phyloP scores from a whole-genome alignment of 2,797 vertebrate species.

The Tokudaia muenninki region DNA sequence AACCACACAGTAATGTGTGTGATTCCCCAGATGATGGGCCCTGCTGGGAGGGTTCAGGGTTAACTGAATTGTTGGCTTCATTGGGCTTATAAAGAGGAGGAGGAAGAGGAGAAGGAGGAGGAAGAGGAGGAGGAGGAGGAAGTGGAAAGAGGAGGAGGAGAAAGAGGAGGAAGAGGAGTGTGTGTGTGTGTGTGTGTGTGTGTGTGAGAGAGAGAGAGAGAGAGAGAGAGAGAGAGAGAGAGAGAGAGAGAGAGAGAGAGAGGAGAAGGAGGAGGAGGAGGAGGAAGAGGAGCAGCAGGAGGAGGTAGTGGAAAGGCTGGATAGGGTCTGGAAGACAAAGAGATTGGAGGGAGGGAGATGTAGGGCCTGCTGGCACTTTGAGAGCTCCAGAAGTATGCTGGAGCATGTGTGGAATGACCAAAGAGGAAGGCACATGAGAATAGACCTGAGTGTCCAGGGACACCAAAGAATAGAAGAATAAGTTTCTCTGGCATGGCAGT shows the following conservation, averaged over 20 bases:
- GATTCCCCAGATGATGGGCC: not conserved
- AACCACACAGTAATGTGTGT: conserved; percentile 18
- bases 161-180: too few relatives aligned
- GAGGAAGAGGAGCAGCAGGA: not conserved
- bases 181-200: not conserved
- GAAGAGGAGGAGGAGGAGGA: too few relatives aligned
- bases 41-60: not conserved
- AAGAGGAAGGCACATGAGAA: not conserved
- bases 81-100: not conserved
- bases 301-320: not conserved
- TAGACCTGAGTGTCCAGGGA: not conserved
- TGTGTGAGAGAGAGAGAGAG: too few relatives aligned
- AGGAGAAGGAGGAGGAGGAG: not conserved
- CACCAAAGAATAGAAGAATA: not conserved
- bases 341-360: not conserved
- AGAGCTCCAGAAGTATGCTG: not conserved
- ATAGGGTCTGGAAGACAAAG: not conserved
- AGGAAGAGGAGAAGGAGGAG: too few relatives aligned
- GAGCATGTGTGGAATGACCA: not conserved
- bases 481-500: not conserved
- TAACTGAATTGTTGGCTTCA: conserved; percentile 24
- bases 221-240: too few relatives aligned
- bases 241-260: too few relatives aligned
- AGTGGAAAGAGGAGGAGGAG: not conserved
- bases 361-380: too few relatives aligned